Evolutionary conservation across 2,888 invertebrate species (phyloP), one percentile per base, ranked within the genome.

Genomic region (Oasisia sp.): DNA sequence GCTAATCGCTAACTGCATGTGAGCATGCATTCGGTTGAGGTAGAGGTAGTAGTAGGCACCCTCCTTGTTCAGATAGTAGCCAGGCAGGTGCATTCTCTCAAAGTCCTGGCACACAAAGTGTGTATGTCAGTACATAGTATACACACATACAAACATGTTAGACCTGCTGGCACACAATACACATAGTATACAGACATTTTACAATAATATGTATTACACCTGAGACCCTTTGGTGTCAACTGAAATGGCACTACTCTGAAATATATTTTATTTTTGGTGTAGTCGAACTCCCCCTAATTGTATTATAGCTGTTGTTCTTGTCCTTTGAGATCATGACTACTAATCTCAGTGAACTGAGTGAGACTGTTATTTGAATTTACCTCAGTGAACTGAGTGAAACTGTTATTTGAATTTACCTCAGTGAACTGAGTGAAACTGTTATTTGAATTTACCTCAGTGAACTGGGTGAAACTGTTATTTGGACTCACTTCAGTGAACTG

Each of bases 1-100:
- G 92, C 94, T 94, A 32, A 95, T 93, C 14, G 94, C 95, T 38
- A 38, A 38, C 89, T 94, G 93, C 12, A 95, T 94, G 93, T 95
- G 94, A 1, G 93, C 93, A 32, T 94, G 93, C 14, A 94, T 93
- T 4, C 91, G 92, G 92, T 95, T 95, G 58, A 94, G 93, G 1
- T 97, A 96, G 91, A 97, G 95, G 95, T 97, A 98, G 96, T 97
- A 98, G 93, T 97, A 97, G 91, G 97, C 97, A 0, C 97, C 97
- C 93, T 97, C 97, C 95, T 97, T 97, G 45, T 96, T 96, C 89
- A 98, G 96, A 93, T 97, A 97, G 95, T 97, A 97, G 32, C 97
- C 97, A 93, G 97, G 97, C 90, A 97, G 96, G 91, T 96, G 96
- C 94, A 97, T 96, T 94, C 97, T 97, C 92, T 97, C 96, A 94